Evolutionary conservation across 2,113 vertebrate species (phyloP).

Genomic region (Eulemur rufifrons): DNA sequence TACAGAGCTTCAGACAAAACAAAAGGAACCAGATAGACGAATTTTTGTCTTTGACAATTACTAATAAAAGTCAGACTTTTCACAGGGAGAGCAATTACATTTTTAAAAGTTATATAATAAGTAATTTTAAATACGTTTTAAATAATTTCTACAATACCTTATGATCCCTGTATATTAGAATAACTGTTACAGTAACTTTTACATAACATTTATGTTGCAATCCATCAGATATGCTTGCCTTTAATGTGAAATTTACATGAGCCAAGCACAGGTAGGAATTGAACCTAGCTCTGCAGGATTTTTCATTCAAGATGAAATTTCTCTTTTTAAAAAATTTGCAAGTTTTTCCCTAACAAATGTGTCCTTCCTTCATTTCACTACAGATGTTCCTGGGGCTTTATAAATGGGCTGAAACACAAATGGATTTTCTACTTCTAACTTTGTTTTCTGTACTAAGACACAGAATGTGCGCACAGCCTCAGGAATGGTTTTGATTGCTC

Average conservation of each 20-base stretch:
- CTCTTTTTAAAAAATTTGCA: conserved; percentile 3
- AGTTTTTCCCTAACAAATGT: neutral
- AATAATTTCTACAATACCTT: neutral
- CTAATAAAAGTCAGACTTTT: conserved; percentile 51
- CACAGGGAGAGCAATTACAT: neutral
- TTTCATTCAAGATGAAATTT: neutral
- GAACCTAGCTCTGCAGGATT: neutral
- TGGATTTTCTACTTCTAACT: neutral
- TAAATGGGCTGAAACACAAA: neutral
- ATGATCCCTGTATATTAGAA: neutral
- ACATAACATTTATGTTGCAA: neutral
- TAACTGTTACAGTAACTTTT: neutral
- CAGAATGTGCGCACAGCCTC: neutral
- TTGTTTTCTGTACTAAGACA: neutral
- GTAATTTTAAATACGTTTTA: neutral
- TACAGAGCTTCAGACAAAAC: conserved; percentile 68
- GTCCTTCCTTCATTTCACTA: conserved; percentile 7
- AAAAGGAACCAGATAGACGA: neutral
- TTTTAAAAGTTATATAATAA: neutral
- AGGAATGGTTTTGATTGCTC: neutral
- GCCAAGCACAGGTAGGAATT: neutral
- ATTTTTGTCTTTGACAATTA: conserved; percentile 1
- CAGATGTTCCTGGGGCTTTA: neutral
- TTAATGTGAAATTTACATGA: neutral
- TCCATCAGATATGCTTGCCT: neutral